Evolutionary conservation across 2,113 vertebrate species (phyloP).

Genomic region (Aviceda subcristata): DNA sequence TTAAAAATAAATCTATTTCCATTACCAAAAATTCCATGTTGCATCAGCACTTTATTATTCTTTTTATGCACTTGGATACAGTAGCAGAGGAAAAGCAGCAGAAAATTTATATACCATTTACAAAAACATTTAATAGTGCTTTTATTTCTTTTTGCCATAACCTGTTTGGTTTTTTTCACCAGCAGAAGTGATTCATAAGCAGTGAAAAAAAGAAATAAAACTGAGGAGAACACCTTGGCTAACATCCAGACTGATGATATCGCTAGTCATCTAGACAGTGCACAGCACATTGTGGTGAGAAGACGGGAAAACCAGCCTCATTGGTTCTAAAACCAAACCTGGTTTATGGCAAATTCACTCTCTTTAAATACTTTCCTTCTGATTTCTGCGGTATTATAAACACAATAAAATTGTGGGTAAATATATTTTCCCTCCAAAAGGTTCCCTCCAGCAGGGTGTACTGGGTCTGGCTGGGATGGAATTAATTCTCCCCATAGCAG

Average conservation of each 20-base stretch:
- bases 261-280: not conserved
- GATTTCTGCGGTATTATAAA: not conserved
- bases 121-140: not conserved
- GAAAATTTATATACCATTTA: not conserved
- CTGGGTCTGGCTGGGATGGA: no score
- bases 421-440: not conserved
- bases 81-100: not conserved
- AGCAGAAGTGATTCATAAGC: not conserved
- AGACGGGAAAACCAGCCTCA: not conserved
- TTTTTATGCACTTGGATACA: not conserved
- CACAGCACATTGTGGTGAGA: not conserved
- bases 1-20: slow-evolving; percentile 13
- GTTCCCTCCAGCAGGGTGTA: not conserved
- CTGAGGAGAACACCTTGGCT: not conserved
- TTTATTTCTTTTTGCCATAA: slow-evolving; percentile 11
- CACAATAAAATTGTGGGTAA: not conserved
- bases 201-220: not conserved
- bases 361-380: not conserved
- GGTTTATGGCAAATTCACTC: not conserved
- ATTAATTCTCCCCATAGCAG: no score
- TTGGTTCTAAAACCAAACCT: not conserved
- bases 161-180: not conserved
- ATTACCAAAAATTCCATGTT: not conserved
- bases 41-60: not conserved
- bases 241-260: not conserved